Conservation (phyloP, 2,797 vertebrate species). For the Scolopax rusticola region DNA sequence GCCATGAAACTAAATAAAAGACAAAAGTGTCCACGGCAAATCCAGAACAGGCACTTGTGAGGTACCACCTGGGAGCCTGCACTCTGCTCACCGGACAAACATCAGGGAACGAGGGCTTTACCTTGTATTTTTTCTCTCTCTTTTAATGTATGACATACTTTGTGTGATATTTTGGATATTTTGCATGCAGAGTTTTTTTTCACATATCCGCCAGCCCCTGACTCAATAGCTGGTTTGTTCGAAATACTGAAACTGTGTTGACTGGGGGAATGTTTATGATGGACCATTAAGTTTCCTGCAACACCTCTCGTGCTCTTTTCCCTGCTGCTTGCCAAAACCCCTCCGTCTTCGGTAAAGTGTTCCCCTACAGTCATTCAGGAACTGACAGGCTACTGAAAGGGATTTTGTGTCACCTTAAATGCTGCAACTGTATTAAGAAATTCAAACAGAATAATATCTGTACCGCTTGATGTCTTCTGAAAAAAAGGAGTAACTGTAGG, state of each 20-base stretch:
- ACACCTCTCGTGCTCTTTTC: neutral
- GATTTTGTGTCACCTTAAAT: slow-evolving; percentile 54
- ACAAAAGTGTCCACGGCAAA: neutral
- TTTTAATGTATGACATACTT: neutral
- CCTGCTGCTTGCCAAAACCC: slow-evolving; percentile 26
- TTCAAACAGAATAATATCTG: neutral
- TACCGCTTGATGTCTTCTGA: neutral
- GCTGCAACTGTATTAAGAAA: slow-evolving; percentile 27
- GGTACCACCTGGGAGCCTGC: neutral
- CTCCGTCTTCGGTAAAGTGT: neutral
- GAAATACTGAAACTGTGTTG: neutral
- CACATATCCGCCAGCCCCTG: neutral
- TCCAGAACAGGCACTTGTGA: neutral
- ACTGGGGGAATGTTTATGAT: slow-evolving; percentile 49
- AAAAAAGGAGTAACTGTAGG: neutral
- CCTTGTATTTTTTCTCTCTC: neutral
- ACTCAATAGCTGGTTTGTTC: slow-evolving; percentile 61
- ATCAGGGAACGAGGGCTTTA: neutral
- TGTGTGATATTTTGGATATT: neutral
- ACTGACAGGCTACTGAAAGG: slow-evolving; percentile 53
- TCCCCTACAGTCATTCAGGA: neutral
- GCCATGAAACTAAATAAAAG: neutral
- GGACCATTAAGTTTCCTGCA: slow-evolving; percentile 47
- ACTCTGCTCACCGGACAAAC: neutral
- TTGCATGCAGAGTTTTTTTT: neutral